These are phyloP conservation scores for Dreissena rostriformis DNA, from an alignment of 1,140 invertebrate species.

Conservation along the genomic window DNA sequence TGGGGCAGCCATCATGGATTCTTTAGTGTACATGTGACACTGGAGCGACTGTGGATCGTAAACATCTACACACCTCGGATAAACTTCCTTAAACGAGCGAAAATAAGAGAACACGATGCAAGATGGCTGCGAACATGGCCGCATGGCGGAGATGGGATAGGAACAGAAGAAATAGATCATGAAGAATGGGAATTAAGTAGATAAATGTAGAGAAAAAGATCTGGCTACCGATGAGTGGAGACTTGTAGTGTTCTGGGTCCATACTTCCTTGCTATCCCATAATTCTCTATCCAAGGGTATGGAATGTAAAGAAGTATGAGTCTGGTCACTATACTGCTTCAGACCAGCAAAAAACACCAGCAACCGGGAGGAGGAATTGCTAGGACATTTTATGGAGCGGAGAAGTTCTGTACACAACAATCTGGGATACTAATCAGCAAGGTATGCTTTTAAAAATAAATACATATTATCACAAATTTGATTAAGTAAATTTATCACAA, in stretches of 20 bases:
- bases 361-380: too few relatives aligned
- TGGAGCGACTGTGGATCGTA: neutral
- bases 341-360: neutral
- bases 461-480: too few relatives aligned
- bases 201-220: too few relatives aligned
- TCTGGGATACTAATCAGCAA: too few relatives aligned
- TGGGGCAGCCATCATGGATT: constrained; percentile 57
- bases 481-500: too few relatives aligned
- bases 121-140: constrained; percentile 15
- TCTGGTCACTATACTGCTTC: constrained; percentile 36
- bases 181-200: too few relatives aligned
- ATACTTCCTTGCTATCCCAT: constrained; percentile 98
- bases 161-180: too few relatives aligned
- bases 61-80: neutral
- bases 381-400: too few relatives aligned
- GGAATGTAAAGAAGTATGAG: constrained; percentile 98
- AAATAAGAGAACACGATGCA: neutral
- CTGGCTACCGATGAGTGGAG: too few relatives aligned
- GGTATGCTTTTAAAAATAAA: too few relatives aligned
- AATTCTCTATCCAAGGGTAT: constrained; percentile 87
- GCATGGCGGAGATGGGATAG: neutral
- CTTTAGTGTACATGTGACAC: constrained; percentile 53
- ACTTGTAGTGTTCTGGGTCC: constrained; percentile 81
- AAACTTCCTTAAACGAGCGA: neutral
- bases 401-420: too few relatives aligned